phyloP scores from a whole-genome alignment of 2,113 vertebrate genomes.

The Oxyruncus cristatus region DNA sequence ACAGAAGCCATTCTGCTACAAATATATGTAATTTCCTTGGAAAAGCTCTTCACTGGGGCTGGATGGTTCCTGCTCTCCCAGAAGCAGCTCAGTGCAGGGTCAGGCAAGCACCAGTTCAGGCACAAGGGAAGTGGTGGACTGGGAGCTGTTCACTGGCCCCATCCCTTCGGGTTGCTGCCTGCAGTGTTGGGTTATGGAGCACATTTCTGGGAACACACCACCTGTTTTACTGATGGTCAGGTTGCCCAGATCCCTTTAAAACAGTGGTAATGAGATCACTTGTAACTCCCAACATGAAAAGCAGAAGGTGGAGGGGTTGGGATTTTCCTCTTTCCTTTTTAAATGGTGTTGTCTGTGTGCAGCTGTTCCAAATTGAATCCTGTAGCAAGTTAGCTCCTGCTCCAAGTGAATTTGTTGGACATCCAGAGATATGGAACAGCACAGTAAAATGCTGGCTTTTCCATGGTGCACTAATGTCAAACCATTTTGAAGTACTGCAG shows the following conservation, averaged over 20 bases:
- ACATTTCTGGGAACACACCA: background rate
- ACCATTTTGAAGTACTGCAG: background rate
- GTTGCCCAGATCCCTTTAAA: background rate
- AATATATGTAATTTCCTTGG: background rate
- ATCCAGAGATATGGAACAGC: background rate
- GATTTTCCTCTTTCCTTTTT: background rate
- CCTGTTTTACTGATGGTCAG: background rate
- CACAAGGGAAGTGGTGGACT: background rate
- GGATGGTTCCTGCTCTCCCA: background rate
- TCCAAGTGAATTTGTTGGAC: background rate
- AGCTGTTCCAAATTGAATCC: background rate
- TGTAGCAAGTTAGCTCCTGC: background rate
- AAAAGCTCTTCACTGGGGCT: background rate
- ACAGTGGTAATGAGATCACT: background rate
- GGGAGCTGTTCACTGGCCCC: background rate
- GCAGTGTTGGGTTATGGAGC: fast-evolving
- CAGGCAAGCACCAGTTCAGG: background rate
- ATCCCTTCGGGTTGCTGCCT: background rate
- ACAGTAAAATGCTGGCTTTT: background rate
- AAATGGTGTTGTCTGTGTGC: background rate
- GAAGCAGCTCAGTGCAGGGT: background rate
- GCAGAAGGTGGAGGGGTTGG: background rate
- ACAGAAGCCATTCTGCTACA: background rate
- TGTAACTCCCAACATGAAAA: background rate
- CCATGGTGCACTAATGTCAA: background rate